Evolutionary conservation across 2,113 vertebrate genomes (phyloP).

Genomic region (Pelvicachromis taeniatus): DNA sequence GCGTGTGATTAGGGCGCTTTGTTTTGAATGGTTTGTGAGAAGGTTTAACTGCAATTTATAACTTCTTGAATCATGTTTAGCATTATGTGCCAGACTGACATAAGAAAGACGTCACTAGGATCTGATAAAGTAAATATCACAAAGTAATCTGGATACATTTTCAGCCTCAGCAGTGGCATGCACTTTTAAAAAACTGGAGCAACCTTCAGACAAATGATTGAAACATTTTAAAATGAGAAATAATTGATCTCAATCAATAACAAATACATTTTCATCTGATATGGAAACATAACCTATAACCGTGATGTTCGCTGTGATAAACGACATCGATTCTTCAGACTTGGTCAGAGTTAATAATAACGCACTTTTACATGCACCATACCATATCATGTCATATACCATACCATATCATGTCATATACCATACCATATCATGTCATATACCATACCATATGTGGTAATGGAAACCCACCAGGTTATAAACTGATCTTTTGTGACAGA

Average conservation of each 20-base stretch:
- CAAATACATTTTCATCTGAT: neutral
- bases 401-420: too few relatives aligned
- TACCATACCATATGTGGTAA: neutral
- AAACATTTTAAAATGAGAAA: neutral
- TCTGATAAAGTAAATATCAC: neutral
- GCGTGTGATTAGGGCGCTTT: too few relatives aligned
- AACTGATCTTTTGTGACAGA: neutral
- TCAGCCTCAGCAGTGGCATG: too few relatives aligned
- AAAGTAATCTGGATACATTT: neutral
- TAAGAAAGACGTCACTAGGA: too few relatives aligned
- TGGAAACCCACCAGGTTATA: neutral
- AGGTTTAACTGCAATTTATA: too few relatives aligned
- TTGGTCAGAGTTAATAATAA: neutral
- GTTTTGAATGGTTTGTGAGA: too few relatives aligned
- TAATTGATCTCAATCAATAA: neutral
- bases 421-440: too few relatives aligned
- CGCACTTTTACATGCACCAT: too few relatives aligned
- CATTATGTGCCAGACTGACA: too few relatives aligned
- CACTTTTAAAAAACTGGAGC: neutral
- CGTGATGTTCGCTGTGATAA: neutral
- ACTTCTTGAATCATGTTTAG: too few relatives aligned
- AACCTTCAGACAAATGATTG: neutral
- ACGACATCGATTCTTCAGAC: neutral
- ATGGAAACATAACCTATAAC: neutral
- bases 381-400: too few relatives aligned